Conservation (phyloP, 2,888 invertebrate species). For the Drosophila mimica region DNA sequence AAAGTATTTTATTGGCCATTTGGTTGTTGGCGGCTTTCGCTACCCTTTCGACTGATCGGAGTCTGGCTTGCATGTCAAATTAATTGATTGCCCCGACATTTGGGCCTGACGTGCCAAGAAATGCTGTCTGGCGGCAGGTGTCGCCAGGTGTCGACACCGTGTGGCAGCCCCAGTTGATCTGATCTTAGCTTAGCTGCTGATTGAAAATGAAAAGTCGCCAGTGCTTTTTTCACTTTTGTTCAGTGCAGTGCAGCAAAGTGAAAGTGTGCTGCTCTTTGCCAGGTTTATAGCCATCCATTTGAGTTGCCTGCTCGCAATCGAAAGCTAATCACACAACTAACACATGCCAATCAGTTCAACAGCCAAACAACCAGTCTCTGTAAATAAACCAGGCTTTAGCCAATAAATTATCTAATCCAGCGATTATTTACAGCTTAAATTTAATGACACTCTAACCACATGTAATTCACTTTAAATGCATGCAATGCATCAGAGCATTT, state of each 20-base stretch:
- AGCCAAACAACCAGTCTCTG: background rate
- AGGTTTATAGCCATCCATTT: slow-evolving; percentile 61
- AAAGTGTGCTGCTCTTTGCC: slow-evolving; percentile 53
- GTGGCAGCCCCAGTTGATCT: slow-evolving; percentile 45
- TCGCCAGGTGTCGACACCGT: slow-evolving; percentile 61
- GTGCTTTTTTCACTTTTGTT: slow-evolving; percentile 34
- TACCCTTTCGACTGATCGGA: slow-evolving; percentile 53
- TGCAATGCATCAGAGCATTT: background rate
- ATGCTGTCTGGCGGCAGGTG: slow-evolving; percentile 56
- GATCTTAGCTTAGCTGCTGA: slow-evolving; percentile 53
- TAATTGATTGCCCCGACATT: slow-evolving; percentile 65
- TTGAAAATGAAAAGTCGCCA: slow-evolving; percentile 66
- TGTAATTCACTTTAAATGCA: slow-evolving; percentile 14
- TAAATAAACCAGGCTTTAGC: background rate
- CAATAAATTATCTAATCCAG: slow-evolving; percentile 31
- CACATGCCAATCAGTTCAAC: slow-evolving; percentile 60
- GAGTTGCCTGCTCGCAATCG: slow-evolving; percentile 36
- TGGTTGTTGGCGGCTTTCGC: slow-evolving; percentile 43
- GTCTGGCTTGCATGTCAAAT: slow-evolving; percentile 74
- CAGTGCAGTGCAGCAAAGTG: slow-evolving; percentile 52
- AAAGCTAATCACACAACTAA: slow-evolving; percentile 54
- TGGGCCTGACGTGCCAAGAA: slow-evolving; percentile 53
- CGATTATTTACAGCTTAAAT: slow-evolving; percentile 7
- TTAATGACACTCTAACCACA: slow-evolving; percentile 23
- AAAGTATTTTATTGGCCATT: slow-evolving; percentile 38